A percentile compares a stretch with the other conserved stretches of the same genome.
Evolutionary conservation across 1,140 invertebrate genomes (phyloP).

Genomic region (Philopotamus ludificatus): DNA sequence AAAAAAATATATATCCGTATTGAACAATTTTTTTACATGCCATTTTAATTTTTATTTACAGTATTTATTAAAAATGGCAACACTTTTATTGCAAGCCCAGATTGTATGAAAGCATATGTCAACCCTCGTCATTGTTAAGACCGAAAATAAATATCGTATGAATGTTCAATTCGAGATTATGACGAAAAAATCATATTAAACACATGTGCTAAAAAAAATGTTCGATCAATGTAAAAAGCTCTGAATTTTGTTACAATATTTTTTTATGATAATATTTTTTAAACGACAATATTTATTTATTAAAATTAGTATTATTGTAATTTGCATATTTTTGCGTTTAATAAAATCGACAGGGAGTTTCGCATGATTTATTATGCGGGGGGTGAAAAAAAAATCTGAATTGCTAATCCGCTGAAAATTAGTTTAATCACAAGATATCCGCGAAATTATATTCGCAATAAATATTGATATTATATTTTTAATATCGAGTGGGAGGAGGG

Average conservation of each 20-base stretch:
- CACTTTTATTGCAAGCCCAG: background rate
- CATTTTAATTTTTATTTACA: background rate
- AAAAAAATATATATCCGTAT: background rate
- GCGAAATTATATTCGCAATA: background rate
- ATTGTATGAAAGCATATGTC: conserved; percentile 1
- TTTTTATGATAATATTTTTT: background rate
- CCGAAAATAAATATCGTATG: background rate
- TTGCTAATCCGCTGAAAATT: too few species aligned
- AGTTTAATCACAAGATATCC: too few species aligned
- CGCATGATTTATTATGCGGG: too few species aligned
- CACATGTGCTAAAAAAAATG: background rate
- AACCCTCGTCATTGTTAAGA: background rate
- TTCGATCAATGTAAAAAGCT: background rate
- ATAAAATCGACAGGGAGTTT: too few species aligned
- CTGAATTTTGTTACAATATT: background rate
- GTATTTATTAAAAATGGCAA: background rate
- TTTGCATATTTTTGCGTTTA: too few species aligned
- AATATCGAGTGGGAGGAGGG: too few species aligned
- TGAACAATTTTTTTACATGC: background rate
- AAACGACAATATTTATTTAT: background rate
- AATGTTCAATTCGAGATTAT: background rate
- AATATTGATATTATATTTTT: background rate
- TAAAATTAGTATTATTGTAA: too few species aligned
- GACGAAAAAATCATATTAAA: background rate
- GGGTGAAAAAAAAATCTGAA: too few species aligned